A percentile compares a stretch with the other conserved stretches of the same genome.
Evolutionary conservation across 2,797 vertebrate genomes (phyloP).

Genomic region (Pipistrellus pygmaeus): DNA sequence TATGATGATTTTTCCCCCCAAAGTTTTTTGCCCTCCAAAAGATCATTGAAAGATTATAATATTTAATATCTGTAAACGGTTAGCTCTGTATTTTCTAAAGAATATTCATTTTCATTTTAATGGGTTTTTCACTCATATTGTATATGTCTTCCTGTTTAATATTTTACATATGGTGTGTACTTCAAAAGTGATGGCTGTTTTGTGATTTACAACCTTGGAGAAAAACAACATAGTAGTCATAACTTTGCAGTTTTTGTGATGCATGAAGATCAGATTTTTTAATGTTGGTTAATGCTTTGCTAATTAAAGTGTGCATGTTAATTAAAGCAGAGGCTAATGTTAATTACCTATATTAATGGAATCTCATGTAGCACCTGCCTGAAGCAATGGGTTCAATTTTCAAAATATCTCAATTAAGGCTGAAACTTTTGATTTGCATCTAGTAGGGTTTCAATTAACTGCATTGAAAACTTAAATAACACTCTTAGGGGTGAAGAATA

Average conservation of each 20-base stretch:
- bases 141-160: constrained; percentile 74
- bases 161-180: constrained; percentile 76
- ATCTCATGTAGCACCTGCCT: constrained; percentile 98
- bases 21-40: constrained; percentile 35
- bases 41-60: constrained; percentile 39
- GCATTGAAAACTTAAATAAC: constrained; percentile 91
- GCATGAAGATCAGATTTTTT: constrained; percentile 95
- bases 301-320: constrained; percentile 99
- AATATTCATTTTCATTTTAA: constrained; percentile 51
- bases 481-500: constrained; percentile 90
- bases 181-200: constrained; percentile 82
- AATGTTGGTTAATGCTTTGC: constrained; percentile 97
- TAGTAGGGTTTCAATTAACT: constrained; percentile 92
- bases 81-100: constrained; percentile 56
- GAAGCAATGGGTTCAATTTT: constrained; percentile 94
- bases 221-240: constrained; percentile 90
- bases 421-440: constrained; percentile 93
- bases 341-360: constrained; percentile 99
- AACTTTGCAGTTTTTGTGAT: constrained; percentile 90
- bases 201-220: constrained; percentile 88
- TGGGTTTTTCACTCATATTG: constrained; percentile 51
- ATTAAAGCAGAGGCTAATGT: constrained; percentile 99
- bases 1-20: neutral
- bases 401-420: constrained; percentile 97
- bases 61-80: constrained; percentile 53